Base-by-base conservation (phyloP, 2,113 vertebrate species). In the Periophthalmus modestus region DNA sequence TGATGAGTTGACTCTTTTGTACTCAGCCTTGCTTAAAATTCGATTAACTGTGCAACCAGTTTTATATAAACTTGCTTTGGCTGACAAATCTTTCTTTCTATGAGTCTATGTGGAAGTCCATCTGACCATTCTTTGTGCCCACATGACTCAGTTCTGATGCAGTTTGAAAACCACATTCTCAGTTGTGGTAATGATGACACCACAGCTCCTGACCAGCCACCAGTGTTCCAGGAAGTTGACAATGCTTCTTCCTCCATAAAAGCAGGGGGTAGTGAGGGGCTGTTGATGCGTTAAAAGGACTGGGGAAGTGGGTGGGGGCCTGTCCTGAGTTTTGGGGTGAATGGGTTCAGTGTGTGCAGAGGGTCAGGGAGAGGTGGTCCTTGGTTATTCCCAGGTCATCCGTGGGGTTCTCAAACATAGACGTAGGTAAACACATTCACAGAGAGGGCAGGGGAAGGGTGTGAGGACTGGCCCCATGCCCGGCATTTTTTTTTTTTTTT, bases 181-280 rank as follows among this genome's bases (percentile, higher is more conserved):
- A 46, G 69, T 67, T 66, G 50, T 67, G 69, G 71, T 81, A 76
- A 83, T 66, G 86, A 85, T 89, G 85, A 85, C 76, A 58, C 24
- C 62, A 15, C 50, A 21, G 71, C 46, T 43, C 66, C 75, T 43
- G 48, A 34, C 74, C 76, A 71, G 55, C 82, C 68, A 77, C 71
- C 54, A 78, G 85, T 90, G 88, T 92, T 88, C 85, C 86, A 86
- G 88, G 88, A 91, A 91, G 86, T 81, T 75, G 73, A 87, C 80
- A 75, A 61, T 61, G 34, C 62, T n/a, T 39, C 74, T 74, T 73
- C 74, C 78, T 75, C 14, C 50, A 12, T 14, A 62, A 50, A 74
- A 24, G 43, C 57, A 61, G 43, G 81, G 77, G 78, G 74, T 68
- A n/a, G 78, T 55, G 67, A 69, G 68, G 69, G 57, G 65, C 1